A percentile compares a stretch with the other conserved stretches of the same genome.
phyloP scores from a whole-genome alignment of 2,797 vertebrate genomes.

The Schizopygopsis malacanthus region DNA sequence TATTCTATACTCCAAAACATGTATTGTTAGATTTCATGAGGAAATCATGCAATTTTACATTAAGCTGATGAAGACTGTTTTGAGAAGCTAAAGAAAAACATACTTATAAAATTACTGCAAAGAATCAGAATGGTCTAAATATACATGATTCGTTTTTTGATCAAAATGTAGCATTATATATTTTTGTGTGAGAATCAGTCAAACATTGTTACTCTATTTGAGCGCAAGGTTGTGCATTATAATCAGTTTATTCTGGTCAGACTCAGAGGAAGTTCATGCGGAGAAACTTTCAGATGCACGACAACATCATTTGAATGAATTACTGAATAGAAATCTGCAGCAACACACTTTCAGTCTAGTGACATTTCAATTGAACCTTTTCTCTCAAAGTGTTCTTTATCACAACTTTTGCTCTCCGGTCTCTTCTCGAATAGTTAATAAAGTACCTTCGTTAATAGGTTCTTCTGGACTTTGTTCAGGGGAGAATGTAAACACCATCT shows the following conservation, averaged over 20 bases:
- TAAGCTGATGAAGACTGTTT: background rate
- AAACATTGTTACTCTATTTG: background rate
- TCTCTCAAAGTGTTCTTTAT: background rate
- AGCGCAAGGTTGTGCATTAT: background rate
- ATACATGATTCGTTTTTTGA: background rate
- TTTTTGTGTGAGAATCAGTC: background rate
- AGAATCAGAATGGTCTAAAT: background rate
- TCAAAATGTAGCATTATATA: too few relatives aligned
- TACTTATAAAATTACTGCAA: background rate
- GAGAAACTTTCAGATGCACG: background rate
- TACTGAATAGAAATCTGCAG: background rate
- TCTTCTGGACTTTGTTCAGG: constrained; percentile 60
- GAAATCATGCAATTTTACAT: background rate
- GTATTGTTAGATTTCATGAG: background rate
- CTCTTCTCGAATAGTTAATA: background rate
- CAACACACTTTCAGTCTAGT: background rate
- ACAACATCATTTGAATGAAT: background rate
- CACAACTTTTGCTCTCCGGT: background rate
- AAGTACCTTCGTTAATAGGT: background rate
- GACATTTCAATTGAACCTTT: background rate
- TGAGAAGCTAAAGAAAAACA: background rate
- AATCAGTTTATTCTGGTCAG: background rate
- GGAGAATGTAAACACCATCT: constrained; percentile 48
- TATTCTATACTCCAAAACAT: too few relatives aligned
- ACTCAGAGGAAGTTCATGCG: background rate